Conservation (phyloP, 2,113 vertebrate genomes). For the Candoia aspera region DNA sequence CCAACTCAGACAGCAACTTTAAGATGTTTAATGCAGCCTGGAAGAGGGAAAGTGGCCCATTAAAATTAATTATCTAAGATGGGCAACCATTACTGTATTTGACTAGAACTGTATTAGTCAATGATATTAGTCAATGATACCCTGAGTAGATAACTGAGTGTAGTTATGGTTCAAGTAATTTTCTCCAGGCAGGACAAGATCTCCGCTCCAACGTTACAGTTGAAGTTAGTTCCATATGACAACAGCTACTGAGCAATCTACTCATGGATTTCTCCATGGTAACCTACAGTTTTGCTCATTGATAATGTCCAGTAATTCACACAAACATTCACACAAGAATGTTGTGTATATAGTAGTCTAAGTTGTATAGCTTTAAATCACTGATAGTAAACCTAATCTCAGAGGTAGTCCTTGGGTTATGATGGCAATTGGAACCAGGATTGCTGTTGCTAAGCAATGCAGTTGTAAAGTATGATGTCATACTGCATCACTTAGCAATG, state of each 20-base stretch:
- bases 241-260: not conserved
- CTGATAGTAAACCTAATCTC: not conserved
- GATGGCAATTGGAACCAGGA: no score
- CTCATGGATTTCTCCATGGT: not conserved
- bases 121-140: not conserved
- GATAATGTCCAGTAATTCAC: not conserved
- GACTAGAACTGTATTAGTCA: not conserved
- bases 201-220: not conserved
- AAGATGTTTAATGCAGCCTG: slow-evolving; percentile 97
- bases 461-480: no score
- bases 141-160: not conserved
- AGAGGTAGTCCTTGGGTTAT: not conserved
- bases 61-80: slow-evolving; percentile 21
- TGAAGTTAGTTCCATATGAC: not conserved
- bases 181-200: not conserved
- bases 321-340: not conserved
- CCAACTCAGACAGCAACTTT: slow-evolving; percentile 95
- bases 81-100: not conserved
- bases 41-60: slow-evolving; percentile 1
- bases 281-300: not conserved
- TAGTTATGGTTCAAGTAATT: no score
- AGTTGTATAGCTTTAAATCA: no score
- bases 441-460: no score
- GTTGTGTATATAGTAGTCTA: not conserved
- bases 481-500: no score